These are phyloP conservation scores for Aspidapion aeneum DNA, from an alignment of 2,888 invertebrate genomes.

Conservation along the genomic window DNA sequence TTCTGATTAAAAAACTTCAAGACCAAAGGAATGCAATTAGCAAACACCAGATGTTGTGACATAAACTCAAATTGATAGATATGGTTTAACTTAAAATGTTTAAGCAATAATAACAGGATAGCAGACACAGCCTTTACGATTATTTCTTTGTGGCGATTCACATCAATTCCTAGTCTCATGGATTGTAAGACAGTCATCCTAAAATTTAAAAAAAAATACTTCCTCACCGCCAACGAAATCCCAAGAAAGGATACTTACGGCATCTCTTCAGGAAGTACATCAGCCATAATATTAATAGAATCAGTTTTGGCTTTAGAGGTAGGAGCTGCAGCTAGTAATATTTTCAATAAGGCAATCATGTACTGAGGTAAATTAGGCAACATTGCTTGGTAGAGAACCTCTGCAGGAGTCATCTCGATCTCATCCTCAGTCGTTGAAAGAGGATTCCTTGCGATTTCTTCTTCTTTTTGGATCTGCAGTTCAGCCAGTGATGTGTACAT, in stretches of 20 bases:
- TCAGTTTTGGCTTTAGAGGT: constrained; percentile 99
- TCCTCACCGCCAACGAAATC: not conserved
- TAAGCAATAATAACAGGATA: constrained; percentile 84
- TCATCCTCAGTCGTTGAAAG: constrained; percentile 80
- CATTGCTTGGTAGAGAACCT: constrained; percentile 91
- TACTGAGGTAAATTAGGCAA: constrained; percentile 95
- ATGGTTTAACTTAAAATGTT: constrained; percentile 97
- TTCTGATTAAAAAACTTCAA: constrained; percentile 99
- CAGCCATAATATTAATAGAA: constrained; percentile 97
- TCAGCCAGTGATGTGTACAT: constrained; percentile 93
- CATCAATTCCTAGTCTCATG: constrained; percentile 94
- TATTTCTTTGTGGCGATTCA: constrained; percentile 97
- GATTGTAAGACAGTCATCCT: constrained; percentile 91
- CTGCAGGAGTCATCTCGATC: constrained; percentile 77
- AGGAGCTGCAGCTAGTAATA: constrained; percentile 94
- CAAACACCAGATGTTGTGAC: constrained; percentile 98
- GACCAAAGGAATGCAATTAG: constrained; percentile 97
- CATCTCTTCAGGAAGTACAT: constrained; percentile 96
- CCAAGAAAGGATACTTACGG: too few relatives aligned
- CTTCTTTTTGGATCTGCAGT: constrained; percentile 86
- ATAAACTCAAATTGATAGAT: constrained; percentile 99
- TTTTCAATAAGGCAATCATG: constrained; percentile 95
- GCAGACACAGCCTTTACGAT: constrained; percentile 95
- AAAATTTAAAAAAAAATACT: constrained; percentile 26
- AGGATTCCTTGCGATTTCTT: constrained; percentile 88